Percentiles rank a stretch among this genome's conserved stretches.
Conservation (phyloP, 1,140 invertebrate species). For the Lepidostoma basale region DNA sequence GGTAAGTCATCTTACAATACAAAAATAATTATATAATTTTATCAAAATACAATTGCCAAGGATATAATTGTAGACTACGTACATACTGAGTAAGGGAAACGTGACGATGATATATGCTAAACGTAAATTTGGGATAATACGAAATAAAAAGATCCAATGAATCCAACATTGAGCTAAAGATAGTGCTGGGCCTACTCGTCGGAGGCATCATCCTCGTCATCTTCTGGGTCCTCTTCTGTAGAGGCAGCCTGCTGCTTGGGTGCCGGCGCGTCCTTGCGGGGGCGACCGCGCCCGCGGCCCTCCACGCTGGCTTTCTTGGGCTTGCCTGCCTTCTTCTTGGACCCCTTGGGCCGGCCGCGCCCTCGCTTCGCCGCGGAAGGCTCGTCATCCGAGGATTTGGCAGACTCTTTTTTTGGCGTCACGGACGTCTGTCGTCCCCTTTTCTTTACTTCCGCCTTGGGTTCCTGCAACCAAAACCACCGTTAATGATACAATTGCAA, state of each 20-base stretch:
- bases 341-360: conserved; percentile 60
- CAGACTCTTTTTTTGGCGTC: conserved; percentile 56
- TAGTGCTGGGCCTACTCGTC: conserved; percentile 54
- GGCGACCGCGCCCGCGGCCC: conserved; percentile 56
- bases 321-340: conserved; percentile 58
- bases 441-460: conserved; percentile 54
- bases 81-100: conserved; percentile 9
- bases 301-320: conserved; percentile 53
- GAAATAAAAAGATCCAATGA: conserved; percentile 14
- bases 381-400: conserved; percentile 61
- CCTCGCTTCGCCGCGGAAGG: conserved; percentile 59
- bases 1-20: conserved; percentile 17
- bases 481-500: too few species aligned
- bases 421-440: conserved; percentile 52
- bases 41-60: not conserved
- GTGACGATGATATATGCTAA: conserved; percentile 12
- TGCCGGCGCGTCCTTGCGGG: conserved; percentile 58
- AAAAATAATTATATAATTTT: conserved; percentile 25
- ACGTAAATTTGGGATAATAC: conserved; percentile 21
- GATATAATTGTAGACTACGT: not conserved
- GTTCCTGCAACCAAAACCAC: conserved; percentile 30
- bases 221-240: conserved; percentile 59
- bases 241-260: conserved; percentile 58
- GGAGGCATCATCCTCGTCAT: conserved; percentile 60
- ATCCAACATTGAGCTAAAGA: conserved; percentile 21